phyloP scores from a whole-genome alignment of 2,113 vertebrate species.

The Brachyhypopomus gauderio region DNA sequence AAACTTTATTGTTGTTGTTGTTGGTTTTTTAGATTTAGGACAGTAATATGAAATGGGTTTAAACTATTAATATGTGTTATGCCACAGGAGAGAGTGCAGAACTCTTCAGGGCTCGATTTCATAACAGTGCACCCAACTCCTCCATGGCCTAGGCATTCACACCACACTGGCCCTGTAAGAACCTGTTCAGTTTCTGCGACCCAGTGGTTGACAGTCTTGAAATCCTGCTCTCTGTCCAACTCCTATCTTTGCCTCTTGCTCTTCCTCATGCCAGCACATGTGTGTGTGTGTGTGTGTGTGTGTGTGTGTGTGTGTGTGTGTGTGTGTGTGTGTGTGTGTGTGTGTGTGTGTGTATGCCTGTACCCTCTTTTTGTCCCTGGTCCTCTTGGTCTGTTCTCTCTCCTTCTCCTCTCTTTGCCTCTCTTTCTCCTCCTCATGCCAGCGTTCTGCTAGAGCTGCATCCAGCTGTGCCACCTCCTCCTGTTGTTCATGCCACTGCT shows the following conservation, averaged over 20 bases:
- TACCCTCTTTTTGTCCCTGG: slow-evolving; percentile 78
- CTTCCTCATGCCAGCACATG: too few species aligned
- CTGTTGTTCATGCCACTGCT: slow-evolving; percentile 83
- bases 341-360: slow-evolving; percentile 29
- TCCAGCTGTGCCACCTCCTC: slow-evolving; percentile 84
- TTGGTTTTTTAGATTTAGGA: neutral
- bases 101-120: neutral
- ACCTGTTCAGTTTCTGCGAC: too few species aligned
- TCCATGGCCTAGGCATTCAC: too few species aligned
- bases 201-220: too few species aligned
- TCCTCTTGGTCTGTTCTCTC: slow-evolving; percentile 74
- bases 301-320: neutral
- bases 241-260: too few species aligned
- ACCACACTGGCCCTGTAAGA: too few species aligned
- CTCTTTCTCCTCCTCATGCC: slow-evolving; percentile 77
- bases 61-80: slow-evolving; percentile 8
- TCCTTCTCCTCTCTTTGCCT: slow-evolving; percentile 76
- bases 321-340: slow-evolving; percentile 22
- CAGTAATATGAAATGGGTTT: slow-evolving; percentile 2
- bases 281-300: neutral
- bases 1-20: neutral
- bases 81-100: neutral
- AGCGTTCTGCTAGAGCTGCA: slow-evolving; percentile 79
- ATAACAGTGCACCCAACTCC: too few species aligned
- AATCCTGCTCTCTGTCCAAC: too few species aligned